Conservation (phyloP, 2,888 invertebrate species). For the Antitype chi region DNA sequence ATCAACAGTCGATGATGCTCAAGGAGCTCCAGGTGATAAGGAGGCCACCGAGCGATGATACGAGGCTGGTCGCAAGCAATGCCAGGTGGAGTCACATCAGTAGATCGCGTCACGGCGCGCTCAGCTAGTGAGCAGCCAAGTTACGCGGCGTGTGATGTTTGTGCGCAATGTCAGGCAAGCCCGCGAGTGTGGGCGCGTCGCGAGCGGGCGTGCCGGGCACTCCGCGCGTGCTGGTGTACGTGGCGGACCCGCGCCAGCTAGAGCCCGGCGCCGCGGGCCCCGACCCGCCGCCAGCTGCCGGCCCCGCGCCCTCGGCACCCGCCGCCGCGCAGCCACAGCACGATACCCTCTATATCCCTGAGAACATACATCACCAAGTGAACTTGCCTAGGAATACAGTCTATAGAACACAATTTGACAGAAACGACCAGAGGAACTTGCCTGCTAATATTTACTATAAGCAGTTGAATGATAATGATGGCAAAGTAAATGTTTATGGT, state of each 20-base stretch:
- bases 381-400: constrained; percentile 75
- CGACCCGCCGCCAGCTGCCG: constrained; percentile 76
- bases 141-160: constrained; percentile 92
- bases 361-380: constrained; percentile 77
- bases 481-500: constrained; percentile 77
- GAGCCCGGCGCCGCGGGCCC: constrained; percentile 86
- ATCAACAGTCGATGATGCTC: constrained; percentile 83
- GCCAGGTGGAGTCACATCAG: constrained; percentile 80
- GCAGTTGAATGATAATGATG: constrained; percentile 77
- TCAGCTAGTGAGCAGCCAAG: constrained; percentile 86
- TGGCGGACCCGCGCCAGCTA: constrained; percentile 89
- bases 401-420: constrained; percentile 76
- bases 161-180: constrained; percentile 94
- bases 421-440: constrained; percentile 75
- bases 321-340: constrained; percentile 66
- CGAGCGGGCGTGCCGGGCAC: constrained; percentile 88
- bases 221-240: constrained; percentile 90
- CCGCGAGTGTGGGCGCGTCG: constrained; percentile 92
- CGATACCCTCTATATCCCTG: constrained; percentile 78
- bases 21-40: constrained; percentile 75
- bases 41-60: constrained; percentile 85
- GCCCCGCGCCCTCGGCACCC: constrained; percentile 62
- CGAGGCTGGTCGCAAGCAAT: constrained; percentile 82
- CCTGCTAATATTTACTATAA: constrained; percentile 80
- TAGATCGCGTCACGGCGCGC: constrained; percentile 81